Conservation (phyloP, 2,797 vertebrate genomes). For the Acipenser transmontanus region DNA sequence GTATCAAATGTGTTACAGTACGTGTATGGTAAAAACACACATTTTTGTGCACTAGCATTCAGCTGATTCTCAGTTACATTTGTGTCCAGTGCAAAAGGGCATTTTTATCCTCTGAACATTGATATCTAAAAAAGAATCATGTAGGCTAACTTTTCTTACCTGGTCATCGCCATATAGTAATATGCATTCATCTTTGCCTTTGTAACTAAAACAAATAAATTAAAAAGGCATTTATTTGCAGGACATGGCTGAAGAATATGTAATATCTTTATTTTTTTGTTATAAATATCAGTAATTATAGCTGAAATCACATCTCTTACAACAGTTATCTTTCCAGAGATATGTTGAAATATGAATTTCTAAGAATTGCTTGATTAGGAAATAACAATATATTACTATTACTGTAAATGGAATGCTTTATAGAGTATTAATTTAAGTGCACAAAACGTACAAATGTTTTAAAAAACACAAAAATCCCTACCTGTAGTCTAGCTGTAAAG, state of each 20-base stretch:
- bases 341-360: no score
- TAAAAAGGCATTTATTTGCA: not conserved
- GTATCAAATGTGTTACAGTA: no score
- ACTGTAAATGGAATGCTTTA: not conserved
- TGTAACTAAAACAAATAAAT: conserved; percentile 19
- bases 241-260: not conserved
- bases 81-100: no score
- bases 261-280: not conserved
- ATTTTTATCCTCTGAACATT: no score
- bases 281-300: no score
- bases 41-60: no score
- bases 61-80: no score
- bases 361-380: no score
- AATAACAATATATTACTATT: not conserved
- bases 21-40: no score
- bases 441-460: not conserved
- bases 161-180: conserved; percentile 35
- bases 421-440: not conserved
- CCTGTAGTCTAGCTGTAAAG: conserved; percentile 16
- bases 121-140: no score
- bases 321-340: no score
- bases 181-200: conserved; percentile 27
- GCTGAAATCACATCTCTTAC: no score
- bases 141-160: conserved; percentile 17
- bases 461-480: conserved; percentile 10